Base-by-base conservation (phyloP, 2,888 invertebrate genomes). In the Allygus modestus region DNA sequence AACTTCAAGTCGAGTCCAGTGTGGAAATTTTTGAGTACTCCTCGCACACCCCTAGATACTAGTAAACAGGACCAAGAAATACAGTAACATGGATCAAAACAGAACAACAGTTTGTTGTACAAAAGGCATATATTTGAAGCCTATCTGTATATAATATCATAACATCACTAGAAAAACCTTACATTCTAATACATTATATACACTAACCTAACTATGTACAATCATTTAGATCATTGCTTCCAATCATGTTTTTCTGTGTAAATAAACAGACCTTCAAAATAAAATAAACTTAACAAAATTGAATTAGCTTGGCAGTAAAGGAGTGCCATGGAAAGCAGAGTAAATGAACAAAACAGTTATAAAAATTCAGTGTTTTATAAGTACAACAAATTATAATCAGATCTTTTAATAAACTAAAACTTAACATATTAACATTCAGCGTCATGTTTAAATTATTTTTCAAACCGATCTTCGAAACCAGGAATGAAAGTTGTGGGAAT, bases 101-200 rank as follows among this genome's bases (percentile, higher is more conserved):
- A 65, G 15, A 65, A 31, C 31, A 12, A 15, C 65, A 65, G 15
- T 15, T 26, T 65, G 7, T 15, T 15, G 65, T 28, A 9, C 4
- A 26, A 65, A 65, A 28, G 26, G 28, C 65, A 58, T 58, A 1
- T 4, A 65, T 31, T 65, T 17, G 9, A 28, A 28, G 31, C 65
- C 28, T 65, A 65, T 12, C 15, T 65, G 11, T 58, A 23, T 28
- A 65, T 65, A 65, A 65, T 65, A 65, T 65, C 65, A 28, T 17
- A 65, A 28, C 28, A 28, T 65, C 65, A 65, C 65, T 65, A 65
- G 65, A 65, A 65, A 65, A 31, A 20, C 51, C 31, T 65, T 28
- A 65, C 1, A 28, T 65, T 9, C 28, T 65, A 58, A 65, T 2
- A 65, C 1, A 31, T 15, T 65, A 65, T 65, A 31, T 65, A 65